Conservation (phyloP, 2,113 vertebrate genomes). For the Sinocyclocheilus anophthalmus region DNA sequence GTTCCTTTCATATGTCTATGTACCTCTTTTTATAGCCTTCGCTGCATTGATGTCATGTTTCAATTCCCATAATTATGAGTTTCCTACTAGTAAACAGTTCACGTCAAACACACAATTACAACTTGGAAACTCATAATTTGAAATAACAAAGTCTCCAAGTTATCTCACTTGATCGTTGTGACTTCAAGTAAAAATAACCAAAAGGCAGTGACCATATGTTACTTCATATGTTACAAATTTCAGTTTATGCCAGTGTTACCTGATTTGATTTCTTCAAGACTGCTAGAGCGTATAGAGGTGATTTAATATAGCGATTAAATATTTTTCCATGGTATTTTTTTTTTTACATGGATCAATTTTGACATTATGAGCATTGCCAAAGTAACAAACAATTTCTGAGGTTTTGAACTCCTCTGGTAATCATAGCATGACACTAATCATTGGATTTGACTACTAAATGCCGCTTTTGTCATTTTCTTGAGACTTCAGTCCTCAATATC, state of each 20-base stretch:
- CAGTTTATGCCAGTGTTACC: not conserved
- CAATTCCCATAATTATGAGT: not conserved
- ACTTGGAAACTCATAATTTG: constrained; percentile 1
- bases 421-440: not conserved
- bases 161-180: not conserved
- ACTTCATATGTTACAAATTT: not conserved
- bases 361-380: not conserved
- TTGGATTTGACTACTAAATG: not conserved
- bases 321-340: not conserved
- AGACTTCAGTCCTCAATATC: not conserved
- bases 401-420: not conserved
- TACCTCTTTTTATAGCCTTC: not conserved
- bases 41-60: not conserved
- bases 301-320: not conserved
- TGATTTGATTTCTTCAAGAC: not conserved
- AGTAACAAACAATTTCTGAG: not conserved
- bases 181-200: not conserved
- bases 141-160: not conserved
- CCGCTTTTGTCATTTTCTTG: not conserved
- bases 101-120: not conserved
- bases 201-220: not conserved
- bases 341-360: not conserved
- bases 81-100: constrained; percentile 8
- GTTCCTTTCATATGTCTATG: not conserved
- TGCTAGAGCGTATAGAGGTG: not conserved